Evolutionary conservation across 2,797 vertebrate species (phyloP).

Genomic region (Phalloptychus januarius): DNA sequence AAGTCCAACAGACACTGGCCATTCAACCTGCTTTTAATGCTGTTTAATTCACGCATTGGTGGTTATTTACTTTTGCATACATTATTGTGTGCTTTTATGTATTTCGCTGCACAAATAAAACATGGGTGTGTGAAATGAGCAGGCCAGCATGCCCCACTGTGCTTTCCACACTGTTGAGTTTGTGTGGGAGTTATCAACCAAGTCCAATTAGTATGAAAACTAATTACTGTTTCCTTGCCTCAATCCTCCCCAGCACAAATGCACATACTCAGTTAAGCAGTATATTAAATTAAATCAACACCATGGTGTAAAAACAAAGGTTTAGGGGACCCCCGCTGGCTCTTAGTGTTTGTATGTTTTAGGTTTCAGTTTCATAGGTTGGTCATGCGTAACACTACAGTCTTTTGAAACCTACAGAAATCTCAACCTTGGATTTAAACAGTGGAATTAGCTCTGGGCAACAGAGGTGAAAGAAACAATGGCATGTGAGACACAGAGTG

Average conservation of each 20-base stretch:
- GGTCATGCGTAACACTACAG: constrained; percentile 43
- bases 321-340: constrained; percentile 27
- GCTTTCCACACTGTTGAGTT: constrained; percentile 53
- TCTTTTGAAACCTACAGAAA: constrained; percentile 44
- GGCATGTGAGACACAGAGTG: background rate
- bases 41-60: constrained; percentile 14
- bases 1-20: constrained; percentile 33
- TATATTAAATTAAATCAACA: constrained; percentile 73
- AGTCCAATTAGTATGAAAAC: constrained; percentile 46
- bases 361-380: constrained; percentile 51
- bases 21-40: constrained; percentile 30
- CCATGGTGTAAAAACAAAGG: constrained; percentile 60
- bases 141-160: constrained; percentile 31
- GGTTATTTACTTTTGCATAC: constrained; percentile 22
- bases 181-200: constrained; percentile 68
- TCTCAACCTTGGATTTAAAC: constrained; percentile 40
- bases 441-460: constrained; percentile 35
- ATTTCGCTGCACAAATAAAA: constrained; percentile 7
- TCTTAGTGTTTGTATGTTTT: constrained; percentile 46
- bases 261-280: constrained; percentile 30
- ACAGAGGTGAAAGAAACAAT: constrained; percentile 4
- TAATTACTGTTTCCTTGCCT: constrained; percentile 38
- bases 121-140: constrained; percentile 19
- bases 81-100: constrained; percentile 9
- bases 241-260: constrained; percentile 18